Percentiles rank a stretch among this genome's conserved stretches.
phyloP scores from a whole-genome alignment of 1,140 invertebrate genomes.

The Cydia pomonella region DNA sequence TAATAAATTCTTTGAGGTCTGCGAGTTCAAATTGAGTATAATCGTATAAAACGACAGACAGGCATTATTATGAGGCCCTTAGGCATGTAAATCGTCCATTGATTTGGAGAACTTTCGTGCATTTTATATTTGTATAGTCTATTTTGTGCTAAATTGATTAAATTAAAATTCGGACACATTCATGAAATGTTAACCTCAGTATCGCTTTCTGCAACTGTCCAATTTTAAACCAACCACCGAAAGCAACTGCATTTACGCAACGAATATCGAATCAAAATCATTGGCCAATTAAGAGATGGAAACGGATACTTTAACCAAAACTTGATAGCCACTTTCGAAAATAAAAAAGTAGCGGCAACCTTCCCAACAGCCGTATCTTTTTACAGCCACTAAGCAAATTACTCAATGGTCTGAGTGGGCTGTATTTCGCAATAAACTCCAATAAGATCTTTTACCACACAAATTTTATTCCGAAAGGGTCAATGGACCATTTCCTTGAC shows the following conservation, averaged over 20 bases:
- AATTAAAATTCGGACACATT: too few species aligned
- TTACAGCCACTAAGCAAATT: slow-evolving; percentile 17
- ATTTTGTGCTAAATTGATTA: too few species aligned
- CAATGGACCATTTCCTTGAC: slow-evolving; percentile 18
- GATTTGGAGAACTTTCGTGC: not conserved
- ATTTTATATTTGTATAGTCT: not conserved
- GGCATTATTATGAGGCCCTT: not conserved
- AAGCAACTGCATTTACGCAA: not conserved
- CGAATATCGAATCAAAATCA: slow-evolving; percentile 1
- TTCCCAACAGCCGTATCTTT: slow-evolving; percentile 3
- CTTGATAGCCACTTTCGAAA: slow-evolving; percentile 4
- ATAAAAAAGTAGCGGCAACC: slow-evolving; percentile 8
- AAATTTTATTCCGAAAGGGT: not conserved
- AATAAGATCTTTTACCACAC: slow-evolving; percentile 15
- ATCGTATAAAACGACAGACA: not conserved
- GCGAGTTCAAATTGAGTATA: not conserved
- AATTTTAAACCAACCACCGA: not conserved
- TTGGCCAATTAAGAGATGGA: not conserved
- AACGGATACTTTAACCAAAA: slow-evolving; percentile 14
- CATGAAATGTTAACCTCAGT: not conserved
- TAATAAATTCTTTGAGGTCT: slow-evolving; percentile 20
- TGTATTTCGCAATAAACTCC: slow-evolving; percentile 27
- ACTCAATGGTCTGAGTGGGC: slow-evolving; percentile 1
- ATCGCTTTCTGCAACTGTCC: not conserved
- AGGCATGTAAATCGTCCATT: not conserved